These are phyloP conservation scores for Marmota monax DNA, from an alignment of 2,113 vertebrate genomes.

Conservation along the genomic window DNA sequence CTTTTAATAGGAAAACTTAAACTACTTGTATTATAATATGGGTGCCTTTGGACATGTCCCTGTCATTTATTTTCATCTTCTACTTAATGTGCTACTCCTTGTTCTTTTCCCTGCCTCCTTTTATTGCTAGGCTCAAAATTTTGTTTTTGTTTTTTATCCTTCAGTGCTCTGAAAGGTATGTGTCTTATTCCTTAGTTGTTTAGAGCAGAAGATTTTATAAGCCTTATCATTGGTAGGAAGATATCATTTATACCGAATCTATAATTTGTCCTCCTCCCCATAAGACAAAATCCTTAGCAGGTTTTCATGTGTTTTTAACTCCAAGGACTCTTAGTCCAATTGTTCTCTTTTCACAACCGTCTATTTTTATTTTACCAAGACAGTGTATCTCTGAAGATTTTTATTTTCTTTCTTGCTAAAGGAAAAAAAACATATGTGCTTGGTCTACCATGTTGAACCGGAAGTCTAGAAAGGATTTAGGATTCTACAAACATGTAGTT, in stretches of 20 bases:
- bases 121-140: background rate
- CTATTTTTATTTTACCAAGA: background rate
- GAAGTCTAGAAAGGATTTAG: background rate
- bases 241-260: background rate
- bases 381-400: background rate
- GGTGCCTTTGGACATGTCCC: background rate
- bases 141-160: background rate
- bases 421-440: background rate
- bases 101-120: background rate
- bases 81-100: background rate
- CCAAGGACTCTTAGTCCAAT: background rate
- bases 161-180: background rate
- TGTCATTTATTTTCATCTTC: background rate
- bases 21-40: background rate
- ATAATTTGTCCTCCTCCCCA: background rate
- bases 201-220: background rate
- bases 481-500: background rate
- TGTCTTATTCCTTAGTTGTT: background rate
- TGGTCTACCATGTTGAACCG: conserved; percentile 37
- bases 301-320: background rate
- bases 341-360: background rate
- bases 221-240: background rate
- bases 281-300: background rate
- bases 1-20: background rate
- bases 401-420: conserved; percentile 11